These are phyloP conservation scores for Atopsyche davidsoni DNA, from an alignment of 1,140 invertebrate species.

Conservation along the genomic window DNA sequence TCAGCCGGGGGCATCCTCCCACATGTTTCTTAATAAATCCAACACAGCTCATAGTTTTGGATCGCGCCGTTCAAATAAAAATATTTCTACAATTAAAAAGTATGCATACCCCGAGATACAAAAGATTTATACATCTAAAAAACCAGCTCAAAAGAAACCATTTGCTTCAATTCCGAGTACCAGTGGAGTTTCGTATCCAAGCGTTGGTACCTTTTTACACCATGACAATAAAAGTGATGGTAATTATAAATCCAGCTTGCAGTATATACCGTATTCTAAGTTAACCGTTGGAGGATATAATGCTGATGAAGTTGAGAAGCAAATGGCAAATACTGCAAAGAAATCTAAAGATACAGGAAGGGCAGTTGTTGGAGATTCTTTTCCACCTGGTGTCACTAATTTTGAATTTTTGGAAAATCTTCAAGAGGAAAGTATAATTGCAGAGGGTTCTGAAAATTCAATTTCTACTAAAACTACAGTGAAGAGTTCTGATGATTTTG, in stretches of 20 bases:
- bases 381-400: too few relatives aligned
- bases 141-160: slow-evolving; percentile 5
- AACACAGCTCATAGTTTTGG: slow-evolving; percentile 1
- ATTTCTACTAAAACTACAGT: too few relatives aligned
- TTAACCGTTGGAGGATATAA: slow-evolving; percentile 43
- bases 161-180: neutral
- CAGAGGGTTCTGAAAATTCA: too few relatives aligned
- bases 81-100: slow-evolving; percentile 25
- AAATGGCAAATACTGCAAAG: slow-evolving; percentile 33
- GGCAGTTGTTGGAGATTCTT: too few relatives aligned
- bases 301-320: slow-evolving; percentile 40
- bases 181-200: slow-evolving; percentile 25
- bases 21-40: slow-evolving; percentile 11
- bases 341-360: slow-evolving; percentile 34
- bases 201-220: too few relatives aligned
- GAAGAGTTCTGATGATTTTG: too few relatives aligned
- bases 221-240: slow-evolving; percentile 28
- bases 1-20: too few relatives aligned
- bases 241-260: slow-evolving; percentile 27
- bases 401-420: too few relatives aligned
- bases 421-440: too few relatives aligned
- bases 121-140: slow-evolving; percentile 25
- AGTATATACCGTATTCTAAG: slow-evolving; percentile 47
- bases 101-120: slow-evolving; percentile 24
- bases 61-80: too few relatives aligned